Conservation (phyloP, 2,113 vertebrate genomes). For the Mus musculus region DNA sequence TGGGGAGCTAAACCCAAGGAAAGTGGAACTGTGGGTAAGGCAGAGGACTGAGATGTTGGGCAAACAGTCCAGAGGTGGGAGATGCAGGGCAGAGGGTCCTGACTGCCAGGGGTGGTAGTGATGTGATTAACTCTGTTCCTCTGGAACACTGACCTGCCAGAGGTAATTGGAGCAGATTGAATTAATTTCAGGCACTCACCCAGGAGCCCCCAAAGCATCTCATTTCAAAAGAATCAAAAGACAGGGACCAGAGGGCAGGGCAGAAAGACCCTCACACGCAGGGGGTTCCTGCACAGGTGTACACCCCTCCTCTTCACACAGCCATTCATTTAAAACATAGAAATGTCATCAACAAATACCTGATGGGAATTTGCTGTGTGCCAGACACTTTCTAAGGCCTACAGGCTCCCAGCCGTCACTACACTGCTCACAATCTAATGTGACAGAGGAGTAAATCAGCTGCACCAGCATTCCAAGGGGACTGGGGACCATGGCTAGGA, state of each 20-base stretch:
- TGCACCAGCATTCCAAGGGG: fast-evolving
- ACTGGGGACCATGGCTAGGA: not conserved
- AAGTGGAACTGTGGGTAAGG: not conserved
- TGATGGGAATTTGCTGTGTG: not conserved
- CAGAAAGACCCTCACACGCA: not conserved
- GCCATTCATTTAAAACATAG: constrained; percentile 6
- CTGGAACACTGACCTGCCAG: constrained; percentile 42
- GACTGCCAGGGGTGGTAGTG: not conserved
- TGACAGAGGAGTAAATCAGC: not conserved
- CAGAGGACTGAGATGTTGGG: too few relatives aligned
- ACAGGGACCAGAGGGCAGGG: not conserved
- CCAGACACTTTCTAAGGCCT: not conserved
- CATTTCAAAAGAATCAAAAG: constrained; percentile 41
- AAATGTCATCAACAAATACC: constrained; percentile 38
- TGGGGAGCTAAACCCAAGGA: not conserved
- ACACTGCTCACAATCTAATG: not conserved
- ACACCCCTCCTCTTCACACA: not conserved
- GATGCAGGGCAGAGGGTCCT: not conserved
- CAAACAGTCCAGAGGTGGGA: not conserved
- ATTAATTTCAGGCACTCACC: constrained; percentile 26
- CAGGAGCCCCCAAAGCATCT: constrained; percentile 14
- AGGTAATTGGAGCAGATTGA: constrained; percentile 33
- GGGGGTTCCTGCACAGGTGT: not conserved
- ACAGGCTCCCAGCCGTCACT: not conserved
- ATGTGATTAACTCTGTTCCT: constrained; percentile 19